A percentile compares a stretch with the other conserved stretches of the same genome.
phyloP scores from a whole-genome alignment of 2,113 vertebrate genomes.

The Ranitomeya variabilis region DNA sequence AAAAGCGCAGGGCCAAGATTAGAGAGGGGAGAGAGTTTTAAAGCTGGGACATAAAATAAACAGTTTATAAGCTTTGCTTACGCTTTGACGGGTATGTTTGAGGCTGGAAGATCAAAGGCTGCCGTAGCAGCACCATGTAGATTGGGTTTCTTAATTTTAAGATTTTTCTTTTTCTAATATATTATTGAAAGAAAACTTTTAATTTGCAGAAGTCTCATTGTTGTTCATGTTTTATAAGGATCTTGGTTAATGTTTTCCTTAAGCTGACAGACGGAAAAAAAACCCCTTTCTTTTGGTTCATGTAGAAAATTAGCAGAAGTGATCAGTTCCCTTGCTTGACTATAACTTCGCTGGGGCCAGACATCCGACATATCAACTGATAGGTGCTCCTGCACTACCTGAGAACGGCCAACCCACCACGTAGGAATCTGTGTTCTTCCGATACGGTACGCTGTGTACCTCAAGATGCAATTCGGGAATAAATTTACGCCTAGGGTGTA shows the following conservation, averaged over 20 bases:
- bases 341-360: too few species aligned
- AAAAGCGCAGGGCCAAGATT: constrained; percentile 66
- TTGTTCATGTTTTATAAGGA: not conserved
- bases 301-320: not conserved
- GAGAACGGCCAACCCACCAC: too few species aligned
- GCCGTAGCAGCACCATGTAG: not conserved
- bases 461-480: too few species aligned
- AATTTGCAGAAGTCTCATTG: not conserved
- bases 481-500: too few species aligned
- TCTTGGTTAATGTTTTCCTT: not conserved
- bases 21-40: constrained; percentile 71
- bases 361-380: too few species aligned
- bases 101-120: constrained; percentile 28
- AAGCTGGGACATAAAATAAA: constrained; percentile 77
- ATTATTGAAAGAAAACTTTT: constrained; percentile 14
- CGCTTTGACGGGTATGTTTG: constrained; percentile 63
- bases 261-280: not conserved
- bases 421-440: too few species aligned
- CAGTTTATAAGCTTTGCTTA: constrained; percentile 64
- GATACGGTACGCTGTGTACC: too few species aligned
- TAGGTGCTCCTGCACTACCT: too few species aligned
- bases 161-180: not conserved
- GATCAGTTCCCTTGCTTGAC: not conserved
- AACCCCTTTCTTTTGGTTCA: not conserved
- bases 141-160: constrained; percentile 16